Conservation (phyloP, 1,140 invertebrate species). For the Cotesia typhae region DNA sequence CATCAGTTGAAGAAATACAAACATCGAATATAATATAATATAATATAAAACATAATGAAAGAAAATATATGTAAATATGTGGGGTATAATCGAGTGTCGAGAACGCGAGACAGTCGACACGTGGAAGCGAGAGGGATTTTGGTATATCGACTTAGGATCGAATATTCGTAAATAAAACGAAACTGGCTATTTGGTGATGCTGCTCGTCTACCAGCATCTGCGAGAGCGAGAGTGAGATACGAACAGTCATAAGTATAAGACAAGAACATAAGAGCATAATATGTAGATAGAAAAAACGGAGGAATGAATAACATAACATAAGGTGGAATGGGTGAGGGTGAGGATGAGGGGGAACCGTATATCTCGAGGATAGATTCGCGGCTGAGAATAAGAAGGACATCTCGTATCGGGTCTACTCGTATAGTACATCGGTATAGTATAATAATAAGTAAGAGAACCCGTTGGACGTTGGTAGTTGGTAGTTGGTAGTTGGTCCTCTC, state of each 20-base stretch:
- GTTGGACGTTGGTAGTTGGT: too few species aligned
- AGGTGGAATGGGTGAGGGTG: slow-evolving; percentile 22
- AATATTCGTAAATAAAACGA: slow-evolving; percentile 11
- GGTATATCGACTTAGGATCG: slow-evolving; percentile 20
- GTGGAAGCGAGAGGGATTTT: slow-evolving; percentile 31
- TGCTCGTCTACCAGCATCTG: too few species aligned
- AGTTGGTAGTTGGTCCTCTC: neutral
- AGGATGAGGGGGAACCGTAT: neutral
- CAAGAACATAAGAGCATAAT: too few species aligned
- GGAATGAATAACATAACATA: slow-evolving; percentile 11
- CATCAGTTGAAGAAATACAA: too few species aligned
- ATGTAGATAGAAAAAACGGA: slow-evolving; percentile 3
- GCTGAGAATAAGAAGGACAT: slow-evolving; percentile 10
- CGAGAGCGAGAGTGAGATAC: neutral
- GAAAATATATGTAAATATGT: slow-evolving; percentile 51
- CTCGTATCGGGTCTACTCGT: neutral
- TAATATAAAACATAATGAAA: neutral
- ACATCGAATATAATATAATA: too few species aligned
- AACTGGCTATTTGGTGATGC: too few species aligned
- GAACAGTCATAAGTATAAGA: too few species aligned
- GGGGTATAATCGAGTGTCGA: slow-evolving; percentile 23
- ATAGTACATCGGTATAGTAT: too few species aligned
- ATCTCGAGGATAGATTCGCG: slow-evolving; percentile 19
- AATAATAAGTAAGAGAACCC: neutral
- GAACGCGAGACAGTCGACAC: slow-evolving; percentile 33